These are phyloP conservation scores for Raja brachyura DNA, from an alignment of 2,113 vertebrate species.

Conservation along the genomic window DNA sequence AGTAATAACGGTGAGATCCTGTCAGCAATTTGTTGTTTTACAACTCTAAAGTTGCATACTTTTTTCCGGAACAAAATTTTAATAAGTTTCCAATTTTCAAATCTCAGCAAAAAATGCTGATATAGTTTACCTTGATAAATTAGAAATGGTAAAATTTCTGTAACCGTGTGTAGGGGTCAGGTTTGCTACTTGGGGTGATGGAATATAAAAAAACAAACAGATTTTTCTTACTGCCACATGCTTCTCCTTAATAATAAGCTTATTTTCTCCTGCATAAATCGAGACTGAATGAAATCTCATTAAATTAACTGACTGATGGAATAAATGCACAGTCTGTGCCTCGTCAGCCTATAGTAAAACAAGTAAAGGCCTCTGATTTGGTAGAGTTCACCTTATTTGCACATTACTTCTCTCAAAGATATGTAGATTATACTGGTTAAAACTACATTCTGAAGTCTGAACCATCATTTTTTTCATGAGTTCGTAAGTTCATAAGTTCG, in stretches of 20 bases:
- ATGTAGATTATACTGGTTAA: conserved; percentile 90
- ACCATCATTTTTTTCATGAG: conserved; percentile 82
- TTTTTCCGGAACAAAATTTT: conserved; percentile 72
- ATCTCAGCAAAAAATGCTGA: conserved; percentile 86
- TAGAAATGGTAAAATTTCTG: conserved; percentile 85
- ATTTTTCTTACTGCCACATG: conserved; percentile 98
- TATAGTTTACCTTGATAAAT: conserved; percentile 82
- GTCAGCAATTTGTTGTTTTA: conserved; percentile 32
- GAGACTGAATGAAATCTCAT: conserved; percentile 86
- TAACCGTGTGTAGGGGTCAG: conserved; percentile 82
- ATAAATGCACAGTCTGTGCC: conserved; percentile 62
- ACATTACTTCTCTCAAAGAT: conserved; percentile 83
- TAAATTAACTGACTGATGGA: conserved; percentile 90
- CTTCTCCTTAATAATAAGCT: conserved; percentile 97
- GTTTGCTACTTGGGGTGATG: conserved; percentile 90
- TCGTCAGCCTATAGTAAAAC: conserved; percentile 62
- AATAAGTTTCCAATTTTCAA: conserved; percentile 82
- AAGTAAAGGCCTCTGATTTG: conserved; percentile 61
- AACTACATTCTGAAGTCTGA: conserved; percentile 98
- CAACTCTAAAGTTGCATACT: conserved; percentile 62
- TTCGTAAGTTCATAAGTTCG: no score
- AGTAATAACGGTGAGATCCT: conserved; percentile 2
- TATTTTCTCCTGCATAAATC: conserved; percentile 84
- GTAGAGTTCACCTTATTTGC: conserved; percentile 89
- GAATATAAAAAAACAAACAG: conserved; percentile 79